Evolutionary conservation across 2,797 vertebrate genomes (phyloP).

Genomic region (Lemur catta): DNA sequence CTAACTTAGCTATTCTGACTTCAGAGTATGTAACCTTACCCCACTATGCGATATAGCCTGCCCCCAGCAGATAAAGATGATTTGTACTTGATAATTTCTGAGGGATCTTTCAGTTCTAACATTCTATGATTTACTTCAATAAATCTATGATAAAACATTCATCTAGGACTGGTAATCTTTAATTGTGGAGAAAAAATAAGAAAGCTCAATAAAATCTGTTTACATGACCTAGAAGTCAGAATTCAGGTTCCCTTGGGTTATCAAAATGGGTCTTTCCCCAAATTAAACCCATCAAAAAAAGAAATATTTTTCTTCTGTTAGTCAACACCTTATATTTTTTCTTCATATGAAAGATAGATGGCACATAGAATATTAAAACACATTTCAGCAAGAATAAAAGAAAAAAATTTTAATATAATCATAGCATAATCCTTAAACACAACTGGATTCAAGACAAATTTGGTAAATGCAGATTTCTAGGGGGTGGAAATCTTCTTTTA

Average conservation of each 20-base stretch:
- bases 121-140: background rate
- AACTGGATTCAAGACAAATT: constrained; percentile 20
- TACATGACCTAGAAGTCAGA: background rate
- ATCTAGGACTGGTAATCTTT: background rate
- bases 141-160: background rate
- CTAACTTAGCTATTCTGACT: background rate
- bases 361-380: background rate
- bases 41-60: background rate
- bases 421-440: constrained; percentile 31
- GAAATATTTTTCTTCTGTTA: constrained; percentile 3
- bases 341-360: constrained; percentile 18
- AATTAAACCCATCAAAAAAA: background rate
- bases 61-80: background rate
- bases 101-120: background rate
- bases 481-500: background rate
- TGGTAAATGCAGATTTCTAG: background rate
- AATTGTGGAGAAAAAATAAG: constrained; percentile 8
- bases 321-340: background rate
- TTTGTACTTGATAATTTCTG: background rate
- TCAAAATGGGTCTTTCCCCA: background rate
- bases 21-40: background rate
- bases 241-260: background rate
- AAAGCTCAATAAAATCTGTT: background rate
- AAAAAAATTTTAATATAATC: background rate
- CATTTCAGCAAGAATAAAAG: background rate